These are phyloP conservation scores for Cynopterus brachyotis DNA, from an alignment of 2,113 vertebrate species.

Conservation along the genomic window DNA sequence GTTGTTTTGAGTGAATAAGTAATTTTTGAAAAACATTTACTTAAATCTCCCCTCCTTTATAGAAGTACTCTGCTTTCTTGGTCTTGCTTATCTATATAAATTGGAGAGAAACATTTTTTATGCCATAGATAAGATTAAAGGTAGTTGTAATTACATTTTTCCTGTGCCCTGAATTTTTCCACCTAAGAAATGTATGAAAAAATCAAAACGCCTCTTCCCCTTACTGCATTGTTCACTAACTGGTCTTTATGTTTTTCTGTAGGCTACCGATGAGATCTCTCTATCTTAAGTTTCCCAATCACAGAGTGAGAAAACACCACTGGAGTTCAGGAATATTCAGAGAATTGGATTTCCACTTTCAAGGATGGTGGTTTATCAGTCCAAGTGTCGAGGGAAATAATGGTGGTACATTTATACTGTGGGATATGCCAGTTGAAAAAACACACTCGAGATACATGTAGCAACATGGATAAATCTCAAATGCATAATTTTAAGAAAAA, in stretches of 20 bases:
- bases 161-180: not conserved
- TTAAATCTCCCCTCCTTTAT: not conserved
- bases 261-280: not conserved
- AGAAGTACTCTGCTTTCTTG: not conserved
- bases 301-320: not conserved
- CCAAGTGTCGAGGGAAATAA: not conserved
- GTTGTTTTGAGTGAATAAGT: not conserved
- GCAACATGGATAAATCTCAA: not conserved
- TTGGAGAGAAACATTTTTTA: not conserved
- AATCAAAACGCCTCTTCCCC: not conserved
- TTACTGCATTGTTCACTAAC: not conserved
- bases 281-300: not conserved
- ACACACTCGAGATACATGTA: not conserved
- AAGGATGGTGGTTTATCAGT: not conserved
- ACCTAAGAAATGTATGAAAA: not conserved
- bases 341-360: not conserved
- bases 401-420: not conserved
- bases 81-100: not conserved
- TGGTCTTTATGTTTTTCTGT: not conserved
- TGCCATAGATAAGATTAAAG: not conserved
- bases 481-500: not conserved
- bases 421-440: not conserved
- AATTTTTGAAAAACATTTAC: not conserved
- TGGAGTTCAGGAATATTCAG: not conserved
- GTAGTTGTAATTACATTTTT: not conserved